Base-by-base conservation (phyloP, 1,140 invertebrate genomes). In the Platorchestia sp. region DNA sequence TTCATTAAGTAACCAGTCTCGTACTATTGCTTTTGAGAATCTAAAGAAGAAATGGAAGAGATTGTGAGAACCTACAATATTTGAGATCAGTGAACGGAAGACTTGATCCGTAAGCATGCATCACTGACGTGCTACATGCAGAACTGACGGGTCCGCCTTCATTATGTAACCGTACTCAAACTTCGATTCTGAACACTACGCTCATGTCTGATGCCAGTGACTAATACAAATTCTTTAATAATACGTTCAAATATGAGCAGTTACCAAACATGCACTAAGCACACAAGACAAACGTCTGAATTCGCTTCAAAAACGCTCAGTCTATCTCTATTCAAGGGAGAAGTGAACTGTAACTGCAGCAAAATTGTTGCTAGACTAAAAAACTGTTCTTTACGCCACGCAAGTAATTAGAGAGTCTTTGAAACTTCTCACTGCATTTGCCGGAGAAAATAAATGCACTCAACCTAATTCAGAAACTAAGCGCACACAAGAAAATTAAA, bases 11-110 rank as follows among this genome's bases (percentile, higher is more conserved):
- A 41, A 89, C 87, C n/a, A 89, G 87, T 43, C n/a, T 89, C 87
- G 87, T 44, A 44, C 87, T 89, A 89, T 89, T 89, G 87, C 87
- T 89, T 44, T 42, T 89, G 87, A 89, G 87, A 89, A 89, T 89
- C 87, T 89, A 89, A 7, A 44, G 87, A 42, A 14, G 41, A 89
- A 41, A 44, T 89, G 87, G 87, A 89, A 89, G 87, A 89, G 87
- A 10, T 86, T 89, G 43, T 89, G 43, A 42, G 27, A 41, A 89
- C 87, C 87, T 44, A 89, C n/a, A 89, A 41, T 42, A 89, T 89
- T 42, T 89, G 43, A 89, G 87, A 89, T 44, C 87, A 89, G 87
- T 75, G 27, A 75, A 75, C 59, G 59, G 59, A 75, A 75, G 59
- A 75, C 59, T 75, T 27, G 59, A 36, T 75, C 59, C 59, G 59